Percentiles rank a stretch among this genome's conserved stretches.
Conservation (phyloP, 2,888 invertebrate species). For the Acanthosepion esculentum region DNA sequence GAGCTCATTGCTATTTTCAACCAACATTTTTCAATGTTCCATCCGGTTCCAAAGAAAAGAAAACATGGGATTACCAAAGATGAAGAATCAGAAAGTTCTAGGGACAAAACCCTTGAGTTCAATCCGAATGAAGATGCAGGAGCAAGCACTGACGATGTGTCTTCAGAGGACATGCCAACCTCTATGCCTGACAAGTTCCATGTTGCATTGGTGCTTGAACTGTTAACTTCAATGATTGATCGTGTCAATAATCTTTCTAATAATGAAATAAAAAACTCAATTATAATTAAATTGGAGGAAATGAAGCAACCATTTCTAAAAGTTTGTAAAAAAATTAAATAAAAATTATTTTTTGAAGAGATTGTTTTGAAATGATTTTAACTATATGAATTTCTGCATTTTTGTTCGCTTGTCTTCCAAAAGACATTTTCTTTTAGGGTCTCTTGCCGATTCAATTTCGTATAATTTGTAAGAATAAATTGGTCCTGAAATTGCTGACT, state of each 20-base stretch:
- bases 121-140: neutral
- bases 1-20: neutral
- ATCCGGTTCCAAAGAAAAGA: neutral
- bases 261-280: neutral
- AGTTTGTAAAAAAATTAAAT: neutral
- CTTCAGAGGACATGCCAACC: neutral
- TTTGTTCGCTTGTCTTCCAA: too few relatives aligned
- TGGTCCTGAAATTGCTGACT: too few relatives aligned
- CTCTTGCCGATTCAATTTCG: too few relatives aligned
- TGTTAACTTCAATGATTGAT: neutral
- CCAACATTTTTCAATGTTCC: neutral
- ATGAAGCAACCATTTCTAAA: constrained; percentile 20
- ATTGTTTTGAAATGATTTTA: too few relatives aligned
- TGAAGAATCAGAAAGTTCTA: neutral
- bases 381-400: too few relatives aligned
- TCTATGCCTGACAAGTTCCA: neutral
- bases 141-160: neutral
- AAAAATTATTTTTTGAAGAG: neutral
- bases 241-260: neutral
- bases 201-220: neutral
- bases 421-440: too few relatives aligned
- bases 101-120: neutral
- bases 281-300: neutral
- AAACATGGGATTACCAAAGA: neutral
- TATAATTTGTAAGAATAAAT: too few relatives aligned